These are phyloP conservation scores for Leptosomus discolor DNA, from an alignment of 2,113 vertebrate species.

Conservation along the genomic window DNA sequence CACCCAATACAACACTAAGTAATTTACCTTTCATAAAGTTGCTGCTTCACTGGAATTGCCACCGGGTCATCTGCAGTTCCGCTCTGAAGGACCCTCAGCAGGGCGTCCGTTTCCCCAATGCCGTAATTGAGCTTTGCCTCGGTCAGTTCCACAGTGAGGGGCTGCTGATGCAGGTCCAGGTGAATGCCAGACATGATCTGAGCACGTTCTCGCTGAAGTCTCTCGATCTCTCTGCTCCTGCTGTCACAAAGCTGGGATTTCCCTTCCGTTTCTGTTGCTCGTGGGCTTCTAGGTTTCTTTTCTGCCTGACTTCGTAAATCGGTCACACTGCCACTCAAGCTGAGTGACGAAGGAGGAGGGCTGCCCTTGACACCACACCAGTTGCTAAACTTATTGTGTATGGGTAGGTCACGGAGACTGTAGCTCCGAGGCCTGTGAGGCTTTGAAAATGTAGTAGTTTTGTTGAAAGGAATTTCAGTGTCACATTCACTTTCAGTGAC, in stretches of 20 bases:
- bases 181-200: constrained; percentile 83
- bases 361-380: constrained; percentile 83
- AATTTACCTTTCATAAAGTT: constrained; percentile 80
- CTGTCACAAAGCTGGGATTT: constrained; percentile 20
- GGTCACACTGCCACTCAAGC: neutral
- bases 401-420: constrained; percentile 74
- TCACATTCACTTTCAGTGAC: constrained; percentile 80
- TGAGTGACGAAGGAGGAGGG: neutral
- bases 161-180: constrained; percentile 78
- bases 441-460: constrained; percentile 12
- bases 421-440: constrained; percentile 27
- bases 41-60: constrained; percentile 68
- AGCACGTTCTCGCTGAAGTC: constrained; percentile 77
- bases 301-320: neutral
- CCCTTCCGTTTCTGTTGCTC: neutral
- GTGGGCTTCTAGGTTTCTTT: neutral
- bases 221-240: constrained; percentile 77
- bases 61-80: constrained; percentile 65
- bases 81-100: constrained; percentile 83
- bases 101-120: constrained; percentile 85
- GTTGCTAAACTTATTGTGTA: constrained; percentile 90
- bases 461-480: constrained; percentile 80
- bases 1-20: neutral
- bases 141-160: constrained; percentile 85
- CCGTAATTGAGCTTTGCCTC: constrained; percentile 90